These are phyloP conservation scores for Syrmaticus mikado DNA, from an alignment of 2,113 vertebrate species.

Conservation along the genomic window DNA sequence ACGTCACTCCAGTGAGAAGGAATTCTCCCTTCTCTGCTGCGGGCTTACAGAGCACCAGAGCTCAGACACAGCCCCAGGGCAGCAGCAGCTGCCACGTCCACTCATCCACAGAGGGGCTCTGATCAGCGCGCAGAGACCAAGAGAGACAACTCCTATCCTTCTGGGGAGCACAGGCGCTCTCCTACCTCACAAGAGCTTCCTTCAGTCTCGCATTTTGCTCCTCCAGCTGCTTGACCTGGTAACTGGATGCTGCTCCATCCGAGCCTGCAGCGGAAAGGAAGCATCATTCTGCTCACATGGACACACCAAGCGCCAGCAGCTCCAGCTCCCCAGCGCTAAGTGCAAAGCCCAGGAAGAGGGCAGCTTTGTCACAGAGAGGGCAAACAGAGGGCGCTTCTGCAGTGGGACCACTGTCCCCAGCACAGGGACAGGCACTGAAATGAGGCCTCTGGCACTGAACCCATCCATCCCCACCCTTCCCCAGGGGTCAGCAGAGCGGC, in stretches of 20 bases:
- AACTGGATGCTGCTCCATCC: conserved; percentile 95
- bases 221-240: conserved; percentile 94
- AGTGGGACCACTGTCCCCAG: not conserved
- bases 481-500: too few relatives aligned
- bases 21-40: too few relatives aligned
- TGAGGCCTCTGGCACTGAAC: not conserved
- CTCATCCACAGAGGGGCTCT: rapidly evolving
- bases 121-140: rapidly evolving
- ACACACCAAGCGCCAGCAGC: not conserved
- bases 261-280: conserved; percentile 80
- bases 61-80: not conserved
- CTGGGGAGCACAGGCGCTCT: not conserved
- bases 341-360: rapidly evolving
- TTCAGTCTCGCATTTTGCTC: conserved; percentile 95
- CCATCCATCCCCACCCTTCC: not conserved
- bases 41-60: not conserved
- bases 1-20: too few relatives aligned
- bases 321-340: too few relatives aligned
- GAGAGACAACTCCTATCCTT: too few relatives aligned
- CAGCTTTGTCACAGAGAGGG: too few relatives aligned
- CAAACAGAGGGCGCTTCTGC: not conserved
- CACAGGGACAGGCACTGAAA: too few relatives aligned
- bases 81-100: rapidly evolving
- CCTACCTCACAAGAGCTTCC: conserved; percentile 93
- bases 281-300: not conserved